A percentile compares a stretch with the other conserved stretches of the same genome.
Conservation (phyloP, 1,140 invertebrate genomes). For the Heterodera carotae region DNA sequence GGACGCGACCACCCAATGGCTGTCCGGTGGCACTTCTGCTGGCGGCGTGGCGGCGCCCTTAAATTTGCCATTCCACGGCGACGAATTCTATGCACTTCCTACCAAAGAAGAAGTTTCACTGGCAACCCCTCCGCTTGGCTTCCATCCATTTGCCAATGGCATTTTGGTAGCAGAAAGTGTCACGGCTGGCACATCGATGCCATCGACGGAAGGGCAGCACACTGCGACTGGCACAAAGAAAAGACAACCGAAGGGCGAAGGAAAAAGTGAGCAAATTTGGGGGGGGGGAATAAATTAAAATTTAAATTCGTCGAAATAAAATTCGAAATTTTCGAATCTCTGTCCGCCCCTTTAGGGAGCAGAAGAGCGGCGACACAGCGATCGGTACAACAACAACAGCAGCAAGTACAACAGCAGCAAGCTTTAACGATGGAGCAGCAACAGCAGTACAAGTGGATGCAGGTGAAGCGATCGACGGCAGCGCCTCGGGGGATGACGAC, state of each 20-base stretch:
- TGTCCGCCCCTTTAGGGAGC: too few relatives aligned
- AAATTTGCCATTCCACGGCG: not conserved
- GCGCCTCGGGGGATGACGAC: constrained; percentile 16
- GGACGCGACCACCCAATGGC: constrained; percentile 11
- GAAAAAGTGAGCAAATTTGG: constrained; percentile 8
- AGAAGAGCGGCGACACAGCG: constrained; percentile 8
- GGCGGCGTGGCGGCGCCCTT: not conserved
- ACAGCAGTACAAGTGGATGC: constrained; percentile 48
- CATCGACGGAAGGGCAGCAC: constrained; percentile 7
- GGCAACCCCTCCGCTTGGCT: not conserved
- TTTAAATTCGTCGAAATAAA: constrained; percentile 1
- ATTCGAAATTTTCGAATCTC: not conserved
- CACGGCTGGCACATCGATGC: constrained; percentile 11
- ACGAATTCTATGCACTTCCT: not conserved
- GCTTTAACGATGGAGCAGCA: constrained; percentile 9
- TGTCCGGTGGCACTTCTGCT: not conserved
- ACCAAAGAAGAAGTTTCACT: not conserved
- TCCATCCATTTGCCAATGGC: constrained; percentile 6
- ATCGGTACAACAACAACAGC: constrained; percentile 25
- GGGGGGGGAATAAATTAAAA: not conserved
- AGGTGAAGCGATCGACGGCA: constrained; percentile 37
- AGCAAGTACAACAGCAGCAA: constrained; percentile 32
- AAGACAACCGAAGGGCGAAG: constrained; percentile 24
- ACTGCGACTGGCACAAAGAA: constrained; percentile 20
- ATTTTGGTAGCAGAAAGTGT: constrained; percentile 16